phyloP scores from a whole-genome alignment of 2,113 vertebrate species.

The Lagenorhynchus albirostris region DNA sequence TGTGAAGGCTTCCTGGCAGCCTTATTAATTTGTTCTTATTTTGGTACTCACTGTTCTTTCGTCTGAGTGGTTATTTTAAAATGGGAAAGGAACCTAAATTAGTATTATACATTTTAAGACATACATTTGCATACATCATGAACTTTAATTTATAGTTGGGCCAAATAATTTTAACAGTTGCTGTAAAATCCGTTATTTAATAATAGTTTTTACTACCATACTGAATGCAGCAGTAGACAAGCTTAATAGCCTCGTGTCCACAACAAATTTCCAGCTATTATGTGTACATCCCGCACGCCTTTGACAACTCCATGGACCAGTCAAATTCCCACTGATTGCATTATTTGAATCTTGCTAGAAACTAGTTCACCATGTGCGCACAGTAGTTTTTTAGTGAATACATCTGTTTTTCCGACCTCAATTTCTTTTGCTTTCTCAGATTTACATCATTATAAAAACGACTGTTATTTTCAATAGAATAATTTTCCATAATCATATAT shows the following conservation, averaged over 20 bases:
- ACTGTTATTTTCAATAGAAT: conserved; percentile 80
- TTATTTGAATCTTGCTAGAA: conserved; percentile 69
- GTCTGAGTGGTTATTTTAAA: conserved; percentile 71
- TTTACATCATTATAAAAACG: conserved; percentile 67
- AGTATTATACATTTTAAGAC: conserved; percentile 70
- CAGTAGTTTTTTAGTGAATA: conserved; percentile 58
- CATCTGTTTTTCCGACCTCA: conserved; percentile 72
- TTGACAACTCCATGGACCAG: conserved; percentile 72
- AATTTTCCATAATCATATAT: conserved; percentile 80
- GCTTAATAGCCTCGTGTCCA: conserved; percentile 75
- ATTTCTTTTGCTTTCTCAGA: conserved; percentile 55
- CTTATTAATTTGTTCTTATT: conserved; percentile 75
- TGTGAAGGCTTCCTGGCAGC: conserved; percentile 62
- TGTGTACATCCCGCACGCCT: conserved; percentile 39
- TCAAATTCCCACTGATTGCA: conserved; percentile 72
- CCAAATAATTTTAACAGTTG: conserved; percentile 79
- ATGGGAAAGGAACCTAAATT: conserved; percentile 69
- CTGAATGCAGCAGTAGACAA: conserved; percentile 62
- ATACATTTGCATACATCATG: conserved; percentile 75
- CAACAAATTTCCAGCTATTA: conserved; percentile 77
- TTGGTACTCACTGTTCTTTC: conserved; percentile 69
- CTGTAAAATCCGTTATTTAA: conserved; percentile 80
- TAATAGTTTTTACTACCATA: conserved; percentile 77
- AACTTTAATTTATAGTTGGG: conserved; percentile 81
- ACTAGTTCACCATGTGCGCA: conserved; percentile 58